Percentiles rank a stretch among this genome's conserved stretches.
phyloP scores from a whole-genome alignment of 2,797 vertebrate genomes.

The Geotrypetes seraphini region DNA sequence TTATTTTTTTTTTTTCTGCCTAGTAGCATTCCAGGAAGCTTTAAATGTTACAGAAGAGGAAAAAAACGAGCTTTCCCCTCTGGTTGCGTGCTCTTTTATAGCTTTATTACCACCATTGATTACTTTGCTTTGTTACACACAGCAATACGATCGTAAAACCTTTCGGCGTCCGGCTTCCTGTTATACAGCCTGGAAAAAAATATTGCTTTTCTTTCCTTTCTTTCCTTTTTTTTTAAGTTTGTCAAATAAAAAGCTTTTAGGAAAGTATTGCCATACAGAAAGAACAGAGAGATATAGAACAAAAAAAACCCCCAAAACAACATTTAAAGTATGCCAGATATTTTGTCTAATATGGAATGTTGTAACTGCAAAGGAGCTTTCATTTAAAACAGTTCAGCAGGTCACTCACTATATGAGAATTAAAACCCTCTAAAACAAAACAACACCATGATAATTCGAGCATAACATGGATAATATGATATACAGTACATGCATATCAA shows the following conservation, averaged over 20 bases:
- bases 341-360: too few species aligned
- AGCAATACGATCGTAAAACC: conserved; percentile 71
- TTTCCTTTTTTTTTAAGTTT: conserved; percentile 31
- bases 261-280: conserved; percentile 12
- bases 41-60: conserved; percentile 53
- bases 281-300: too few species aligned
- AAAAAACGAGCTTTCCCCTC: conserved; percentile 45
- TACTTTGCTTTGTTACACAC: conserved; percentile 66
- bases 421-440: too few species aligned
- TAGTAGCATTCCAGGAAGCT: conserved; percentile 49
- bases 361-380: too few species aligned
- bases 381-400: too few species aligned
- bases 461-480: too few species aligned
- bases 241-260: conserved; percentile 36
- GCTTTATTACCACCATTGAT: conserved; percentile 66
- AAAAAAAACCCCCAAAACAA: too few species aligned
- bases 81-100: conserved; percentile 55
- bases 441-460: too few species aligned
- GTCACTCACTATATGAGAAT: too few species aligned
- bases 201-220: too few species aligned
- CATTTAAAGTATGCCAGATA: too few species aligned
- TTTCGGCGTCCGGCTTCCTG: conserved; percentile 59
- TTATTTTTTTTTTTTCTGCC: conserved; percentile 29
- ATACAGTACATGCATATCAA: too few species aligned
- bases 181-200: conserved; percentile 38